These are phyloP conservation scores for Drosophila nebulosa DNA, from an alignment of 1,140 invertebrate species.

Conservation along the genomic window DNA sequence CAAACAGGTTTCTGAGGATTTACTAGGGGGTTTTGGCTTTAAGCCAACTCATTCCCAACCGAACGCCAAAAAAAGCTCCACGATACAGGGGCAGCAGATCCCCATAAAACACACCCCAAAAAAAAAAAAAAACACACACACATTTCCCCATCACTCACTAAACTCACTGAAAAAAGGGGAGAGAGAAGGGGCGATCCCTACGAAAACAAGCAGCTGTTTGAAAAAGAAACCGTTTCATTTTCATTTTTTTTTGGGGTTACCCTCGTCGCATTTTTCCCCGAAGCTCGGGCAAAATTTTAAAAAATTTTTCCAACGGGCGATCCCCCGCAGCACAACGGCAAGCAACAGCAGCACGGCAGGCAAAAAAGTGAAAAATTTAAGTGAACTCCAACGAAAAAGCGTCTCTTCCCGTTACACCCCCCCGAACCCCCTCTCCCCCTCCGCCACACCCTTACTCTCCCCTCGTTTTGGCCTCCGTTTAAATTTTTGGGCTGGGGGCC, in stretches of 20 bases:
- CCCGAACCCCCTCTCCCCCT: not conserved
- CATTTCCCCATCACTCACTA: not conserved
- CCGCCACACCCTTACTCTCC: slow-evolving; percentile 16
- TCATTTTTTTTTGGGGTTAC: slow-evolving; percentile 37
- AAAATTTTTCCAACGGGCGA: slow-evolving; percentile 27
- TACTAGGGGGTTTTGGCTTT: too few relatives aligned
- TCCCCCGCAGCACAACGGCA: slow-evolving; percentile 24
- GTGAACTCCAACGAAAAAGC: slow-evolving; percentile 55
- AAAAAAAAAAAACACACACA: too few relatives aligned
- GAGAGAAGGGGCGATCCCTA: not conserved
- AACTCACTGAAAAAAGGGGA: not conserved
- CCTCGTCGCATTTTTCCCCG: slow-evolving; percentile 32
- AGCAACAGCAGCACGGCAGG: slow-evolving; percentile 4
- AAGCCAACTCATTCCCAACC: slow-evolving; percentile 77
- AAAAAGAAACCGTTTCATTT: not conserved
- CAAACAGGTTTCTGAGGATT: too few relatives aligned
- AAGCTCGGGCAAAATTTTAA: slow-evolving; percentile 1
- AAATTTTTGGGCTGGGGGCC: slow-evolving; percentile 36
- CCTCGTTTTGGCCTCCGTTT: slow-evolving; percentile 37
- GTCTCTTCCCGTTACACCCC: slow-evolving; percentile 19
- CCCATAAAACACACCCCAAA: slow-evolving; percentile 33
- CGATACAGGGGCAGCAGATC: slow-evolving; percentile 42
- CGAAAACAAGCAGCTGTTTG: slow-evolving; percentile 51
- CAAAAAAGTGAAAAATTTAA: slow-evolving; percentile 64
- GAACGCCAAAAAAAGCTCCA: slow-evolving; percentile 48